Conservation (phyloP, 35 echinoderm and acorn worm species). For the Amphiura filiformis region DNA sequence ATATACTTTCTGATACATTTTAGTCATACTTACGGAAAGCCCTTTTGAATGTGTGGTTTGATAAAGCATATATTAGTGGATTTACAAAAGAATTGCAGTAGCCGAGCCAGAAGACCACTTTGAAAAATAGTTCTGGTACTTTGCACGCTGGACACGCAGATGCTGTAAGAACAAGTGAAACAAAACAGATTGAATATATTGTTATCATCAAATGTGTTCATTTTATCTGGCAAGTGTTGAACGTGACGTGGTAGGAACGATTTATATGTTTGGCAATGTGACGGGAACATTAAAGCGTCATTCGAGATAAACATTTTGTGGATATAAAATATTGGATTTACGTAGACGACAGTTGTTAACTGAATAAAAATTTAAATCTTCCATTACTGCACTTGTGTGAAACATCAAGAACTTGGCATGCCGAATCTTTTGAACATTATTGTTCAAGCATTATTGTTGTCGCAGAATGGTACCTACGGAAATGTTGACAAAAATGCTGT, state of each 20-base stretch:
- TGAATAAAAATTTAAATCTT: no score
- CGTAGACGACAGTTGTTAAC: no score
- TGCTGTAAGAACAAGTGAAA: constrained; percentile 14
- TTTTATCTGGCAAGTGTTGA: neutral
- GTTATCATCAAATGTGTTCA: neutral
- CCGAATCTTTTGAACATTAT: no score
- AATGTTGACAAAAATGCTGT: no score
- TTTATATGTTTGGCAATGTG: neutral
- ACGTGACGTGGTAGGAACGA: neutral
- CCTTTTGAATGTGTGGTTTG: constrained; percentile 45
- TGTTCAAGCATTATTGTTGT: no score
- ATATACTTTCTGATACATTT: no score
- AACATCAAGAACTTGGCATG: no score
- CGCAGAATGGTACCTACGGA: no score
- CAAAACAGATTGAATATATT: neutral
- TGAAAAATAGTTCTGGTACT: constrained; percentile 37
- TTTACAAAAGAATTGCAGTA: constrained; percentile 75
- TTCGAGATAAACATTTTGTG: neutral
- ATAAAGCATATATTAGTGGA: constrained; percentile 65
- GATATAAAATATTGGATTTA: no score
- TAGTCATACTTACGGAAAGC: constrained; percentile 42
- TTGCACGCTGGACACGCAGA: constrained; percentile 30
- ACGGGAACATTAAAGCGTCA: neutral
- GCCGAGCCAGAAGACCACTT: constrained; percentile 62
- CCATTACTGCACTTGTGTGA: no score